A percentile compares a stretch with the other conserved stretches of the same genome.
These are phyloP conservation scores for Andrena marginata DNA, from an alignment of 2,888 invertebrate species.

Conservation along the genomic window DNA sequence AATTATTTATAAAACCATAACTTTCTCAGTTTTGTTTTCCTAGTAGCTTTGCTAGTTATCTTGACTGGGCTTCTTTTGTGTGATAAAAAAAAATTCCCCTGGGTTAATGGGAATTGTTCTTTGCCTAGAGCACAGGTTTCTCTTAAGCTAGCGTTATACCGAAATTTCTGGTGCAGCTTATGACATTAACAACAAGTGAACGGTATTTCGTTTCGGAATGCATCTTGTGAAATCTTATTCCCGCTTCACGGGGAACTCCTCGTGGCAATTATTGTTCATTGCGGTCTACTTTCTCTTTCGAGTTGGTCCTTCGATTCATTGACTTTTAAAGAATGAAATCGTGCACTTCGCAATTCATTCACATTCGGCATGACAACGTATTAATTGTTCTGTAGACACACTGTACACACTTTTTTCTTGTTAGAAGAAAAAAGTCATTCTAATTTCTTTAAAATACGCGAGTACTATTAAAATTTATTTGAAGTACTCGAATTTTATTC, in stretches of 20 bases:
- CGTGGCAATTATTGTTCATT: slow-evolving; percentile 45
- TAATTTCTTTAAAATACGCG: background rate
- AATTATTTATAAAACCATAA: background rate
- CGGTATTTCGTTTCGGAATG: slow-evolving; percentile 19
- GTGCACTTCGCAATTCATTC: slow-evolving; percentile 6
- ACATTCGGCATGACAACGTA: background rate
- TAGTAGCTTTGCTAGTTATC: background rate
- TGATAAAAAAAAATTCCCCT: too few species aligned
- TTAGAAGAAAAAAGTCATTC: background rate
- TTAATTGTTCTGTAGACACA: background rate
- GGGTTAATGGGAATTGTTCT: too few species aligned
- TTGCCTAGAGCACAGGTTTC: too few species aligned
- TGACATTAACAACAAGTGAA: slow-evolving; percentile 32
- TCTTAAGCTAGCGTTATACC: background rate
- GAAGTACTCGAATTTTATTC: background rate
- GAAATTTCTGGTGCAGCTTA: background rate
- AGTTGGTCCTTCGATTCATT: slow-evolving; percentile 47
- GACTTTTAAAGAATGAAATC: slow-evolving; percentile 25
- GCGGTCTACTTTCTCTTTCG: slow-evolving; percentile 60
- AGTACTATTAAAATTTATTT: background rate
- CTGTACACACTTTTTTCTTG: background rate
- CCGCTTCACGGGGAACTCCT: slow-evolving; percentile 19
- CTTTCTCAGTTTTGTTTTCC: background rate
- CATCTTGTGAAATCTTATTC: slow-evolving; percentile 51
- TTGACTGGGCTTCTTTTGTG: background rate